These are phyloP conservation scores for Eospalax fontanierii DNA, from an alignment of 2,797 vertebrate genomes.

Conservation along the genomic window DNA sequence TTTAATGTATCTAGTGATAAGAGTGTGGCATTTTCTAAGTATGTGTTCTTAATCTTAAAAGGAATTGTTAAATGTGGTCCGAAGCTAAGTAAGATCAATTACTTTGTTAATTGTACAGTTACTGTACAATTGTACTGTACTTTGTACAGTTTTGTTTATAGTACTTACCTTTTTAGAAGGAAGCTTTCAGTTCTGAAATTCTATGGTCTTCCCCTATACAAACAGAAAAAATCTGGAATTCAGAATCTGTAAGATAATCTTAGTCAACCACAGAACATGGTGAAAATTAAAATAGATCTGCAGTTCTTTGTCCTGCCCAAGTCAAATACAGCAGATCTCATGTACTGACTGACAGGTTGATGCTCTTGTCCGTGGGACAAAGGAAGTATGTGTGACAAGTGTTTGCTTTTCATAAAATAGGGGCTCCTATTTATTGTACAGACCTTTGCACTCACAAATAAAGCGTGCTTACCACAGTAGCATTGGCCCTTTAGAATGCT, in stretches of 20 bases:
- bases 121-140: neutral
- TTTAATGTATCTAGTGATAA: neutral
- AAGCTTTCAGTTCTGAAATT: neutral
- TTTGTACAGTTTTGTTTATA: neutral
- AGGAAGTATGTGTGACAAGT: neutral
- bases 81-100: neutral
- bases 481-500: neutral
- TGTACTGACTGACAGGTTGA: neutral
- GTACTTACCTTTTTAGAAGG: neutral
- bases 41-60: conserved; percentile 33
- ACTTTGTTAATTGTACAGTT: neutral
- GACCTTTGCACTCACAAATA: too few species aligned
- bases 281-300: neutral
- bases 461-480: too few species aligned
- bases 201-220: neutral
- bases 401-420: conserved; percentile 13
- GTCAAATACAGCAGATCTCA: neutral
- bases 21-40: conserved; percentile 32
- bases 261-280: neutral
- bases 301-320: neutral
- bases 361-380: neutral
- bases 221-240: conserved; percentile 47
- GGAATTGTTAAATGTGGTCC: conserved; percentile 28
- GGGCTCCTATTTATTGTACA: too few species aligned
- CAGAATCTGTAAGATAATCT: neutral